These are phyloP conservation scores for Cliona cf. orientalis DNA, from an alignment of 37 sponge, comb jelly and placozoan genomes.

Conservation along the genomic window DNA sequence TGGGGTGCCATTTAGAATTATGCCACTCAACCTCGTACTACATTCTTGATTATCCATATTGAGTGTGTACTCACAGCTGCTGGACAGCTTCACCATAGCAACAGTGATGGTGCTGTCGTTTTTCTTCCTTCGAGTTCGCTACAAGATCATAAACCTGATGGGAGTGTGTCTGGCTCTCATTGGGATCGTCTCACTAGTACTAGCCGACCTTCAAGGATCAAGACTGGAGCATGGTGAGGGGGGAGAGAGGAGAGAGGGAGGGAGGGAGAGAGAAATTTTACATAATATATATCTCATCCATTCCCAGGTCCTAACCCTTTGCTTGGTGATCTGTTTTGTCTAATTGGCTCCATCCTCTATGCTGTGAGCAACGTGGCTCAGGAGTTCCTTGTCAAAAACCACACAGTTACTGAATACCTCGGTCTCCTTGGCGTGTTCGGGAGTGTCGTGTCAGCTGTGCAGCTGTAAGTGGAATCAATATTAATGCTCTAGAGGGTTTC, in stretches of 20 bases:
- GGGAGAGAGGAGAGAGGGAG: background rate
- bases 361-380: conserved; percentile 79
- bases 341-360: conserved; percentile 72
- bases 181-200: conserved; percentile 72
- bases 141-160: conserved; percentile 70
- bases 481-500: background rate
- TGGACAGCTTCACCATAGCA: conserved; percentile 78
- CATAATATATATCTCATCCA: background rate
- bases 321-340: conserved; percentile 77
- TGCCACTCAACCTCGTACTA: background rate
- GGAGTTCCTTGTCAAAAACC: conserved; percentile 85
- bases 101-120: conserved; percentile 78
- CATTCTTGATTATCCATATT: background rate
- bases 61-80: conserved; percentile 45
- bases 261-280: background rate
- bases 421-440: conserved; percentile 77
- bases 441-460: conserved; percentile 72
- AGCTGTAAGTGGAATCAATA: conserved; percentile 54
- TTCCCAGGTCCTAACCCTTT: conserved; percentile 41
- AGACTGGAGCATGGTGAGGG: conserved; percentile 29
- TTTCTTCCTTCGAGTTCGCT: conserved; percentile 77
- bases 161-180: conserved; percentile 76
- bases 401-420: conserved; percentile 73
- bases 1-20: too few relatives aligned
- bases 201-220: conserved; percentile 60